A percentile compares a stretch with the other conserved stretches of the same genome.
phyloP scores from a whole-genome alignment of 2,888 invertebrate species.

The Carterocephalus palaemon region DNA sequence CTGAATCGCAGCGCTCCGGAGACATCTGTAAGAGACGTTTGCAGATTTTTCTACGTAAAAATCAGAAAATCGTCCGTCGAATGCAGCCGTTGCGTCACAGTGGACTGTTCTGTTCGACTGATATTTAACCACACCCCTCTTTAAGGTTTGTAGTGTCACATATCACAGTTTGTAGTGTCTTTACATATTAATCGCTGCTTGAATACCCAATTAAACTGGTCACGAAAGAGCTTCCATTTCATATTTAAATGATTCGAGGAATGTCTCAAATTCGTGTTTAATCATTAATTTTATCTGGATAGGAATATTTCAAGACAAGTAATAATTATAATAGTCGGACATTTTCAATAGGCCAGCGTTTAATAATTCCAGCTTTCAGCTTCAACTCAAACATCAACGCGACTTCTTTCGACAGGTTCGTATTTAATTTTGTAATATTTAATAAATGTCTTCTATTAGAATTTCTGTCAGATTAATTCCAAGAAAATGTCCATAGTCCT shows the following conservation, averaged over 20 bases:
- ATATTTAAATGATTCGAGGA: no score
- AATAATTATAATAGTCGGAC: no score
- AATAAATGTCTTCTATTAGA: slow-evolving; percentile 9
- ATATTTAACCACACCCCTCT: background rate
- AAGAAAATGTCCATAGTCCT: no score
- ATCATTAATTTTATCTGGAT: no score
- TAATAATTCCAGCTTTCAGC: background rate
- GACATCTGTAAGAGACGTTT: slow-evolving; percentile 52
- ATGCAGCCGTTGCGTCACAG: slow-evolving; percentile 5
- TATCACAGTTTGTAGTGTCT: no score
- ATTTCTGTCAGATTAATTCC: slow-evolving; percentile 3
- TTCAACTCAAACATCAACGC: background rate
- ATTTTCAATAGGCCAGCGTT: background rate
- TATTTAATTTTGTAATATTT: slow-evolving; percentile 3
- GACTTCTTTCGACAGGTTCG: slow-evolving; percentile 5
- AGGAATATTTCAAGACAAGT: no score
- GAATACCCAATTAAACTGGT: no score
- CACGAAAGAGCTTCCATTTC: no score
- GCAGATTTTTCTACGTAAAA: slow-evolving; percentile 50
- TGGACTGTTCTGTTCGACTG: background rate
- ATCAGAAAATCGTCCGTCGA: slow-evolving; percentile 8
- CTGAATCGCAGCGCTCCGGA: slow-evolving; percentile 46
- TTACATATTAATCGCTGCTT: no score
- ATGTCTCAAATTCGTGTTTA: no score
- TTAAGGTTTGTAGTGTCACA: no score